Conservation (phyloP, 2,888 invertebrate species). For the Trichogramma evanescens region DNA sequence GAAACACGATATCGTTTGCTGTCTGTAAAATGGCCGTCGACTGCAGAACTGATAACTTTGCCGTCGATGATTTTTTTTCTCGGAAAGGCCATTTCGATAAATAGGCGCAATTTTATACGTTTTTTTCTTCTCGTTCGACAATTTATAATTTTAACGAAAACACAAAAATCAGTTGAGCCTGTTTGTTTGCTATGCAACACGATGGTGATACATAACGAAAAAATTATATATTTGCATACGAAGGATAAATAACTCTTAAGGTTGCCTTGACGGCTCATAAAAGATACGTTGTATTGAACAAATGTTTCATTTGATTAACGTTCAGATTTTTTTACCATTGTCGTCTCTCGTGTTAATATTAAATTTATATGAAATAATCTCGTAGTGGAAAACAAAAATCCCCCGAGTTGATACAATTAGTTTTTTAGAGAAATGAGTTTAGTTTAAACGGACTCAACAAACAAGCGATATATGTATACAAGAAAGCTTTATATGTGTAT, state of each 20-base stretch:
- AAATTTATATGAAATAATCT: too few species aligned
- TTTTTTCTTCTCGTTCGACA: conserved; percentile 13
- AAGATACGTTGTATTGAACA: conserved; percentile 7
- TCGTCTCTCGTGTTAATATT: neutral
- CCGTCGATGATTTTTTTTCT: conserved; percentile 13
- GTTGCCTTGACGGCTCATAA: conserved; percentile 11
- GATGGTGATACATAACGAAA: neutral
- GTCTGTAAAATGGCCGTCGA: too few species aligned
- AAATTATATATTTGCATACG: conserved; percentile 1
- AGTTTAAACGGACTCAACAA: conserved; percentile 10
- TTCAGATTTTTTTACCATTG: conserved; percentile 13
- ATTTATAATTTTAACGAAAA: too few species aligned
- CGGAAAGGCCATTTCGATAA: conserved; percentile 21
- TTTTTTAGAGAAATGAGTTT: conserved; percentile 16
- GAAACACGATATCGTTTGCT: too few species aligned
- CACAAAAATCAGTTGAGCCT: too few species aligned
- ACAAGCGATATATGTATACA: conserved; percentile 4
- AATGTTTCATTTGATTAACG: conserved; percentile 10
- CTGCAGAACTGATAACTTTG: neutral
- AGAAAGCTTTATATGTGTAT: conserved; percentile 11
- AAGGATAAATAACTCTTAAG: conserved; percentile 11
- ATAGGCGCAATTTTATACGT: conserved; percentile 23
- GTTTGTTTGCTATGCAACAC: neutral
- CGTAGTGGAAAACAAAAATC: too few species aligned
- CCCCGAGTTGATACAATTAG: too few species aligned